Conservation (phyloP, 2,113 vertebrate genomes). For the Montifringilla adamsi region DNA sequence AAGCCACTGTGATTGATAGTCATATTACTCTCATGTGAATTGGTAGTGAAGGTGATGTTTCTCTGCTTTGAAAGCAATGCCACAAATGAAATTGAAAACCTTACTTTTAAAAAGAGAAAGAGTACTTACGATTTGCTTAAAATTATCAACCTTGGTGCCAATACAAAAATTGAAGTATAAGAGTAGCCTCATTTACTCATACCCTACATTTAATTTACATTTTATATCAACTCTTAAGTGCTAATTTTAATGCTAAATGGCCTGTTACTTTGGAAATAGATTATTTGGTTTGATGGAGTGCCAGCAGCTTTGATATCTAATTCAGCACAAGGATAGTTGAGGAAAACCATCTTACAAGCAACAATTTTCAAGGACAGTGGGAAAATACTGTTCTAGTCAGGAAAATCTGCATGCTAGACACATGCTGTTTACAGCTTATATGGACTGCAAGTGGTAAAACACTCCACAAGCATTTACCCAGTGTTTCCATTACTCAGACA, state of each 20-base stretch:
- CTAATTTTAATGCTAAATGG: conserved; percentile 58
- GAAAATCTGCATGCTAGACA: background rate
- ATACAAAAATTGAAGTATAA: background rate
- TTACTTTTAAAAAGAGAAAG: conserved; percentile 3
- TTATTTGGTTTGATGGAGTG: conserved; percentile 38
- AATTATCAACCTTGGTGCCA: conserved; percentile 21
- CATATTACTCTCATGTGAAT: conserved; percentile 62
- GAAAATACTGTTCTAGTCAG: background rate
- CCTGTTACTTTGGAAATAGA: conserved; percentile 52
- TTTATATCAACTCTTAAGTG: conserved; percentile 56
- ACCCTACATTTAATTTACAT: conserved; percentile 55
- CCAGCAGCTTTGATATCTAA: conserved; percentile 8
- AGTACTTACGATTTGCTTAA: conserved; percentile 24
- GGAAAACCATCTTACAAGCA: background rate
- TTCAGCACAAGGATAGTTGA: background rate
- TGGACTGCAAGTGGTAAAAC: background rate
- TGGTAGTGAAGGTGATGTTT: conserved; percentile 57
- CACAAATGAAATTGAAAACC: conserved; percentile 53
- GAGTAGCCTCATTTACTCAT: conserved; percentile 13
- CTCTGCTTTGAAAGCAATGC: conserved; percentile 58
- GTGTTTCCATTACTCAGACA: background rate
- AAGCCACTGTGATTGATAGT: conserved; percentile 54
- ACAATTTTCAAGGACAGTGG: conserved; percentile 11
- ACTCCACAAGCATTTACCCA: background rate
- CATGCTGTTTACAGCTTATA: background rate